Base-by-base conservation (phyloP, 2,888 invertebrate species). In the Syrphus vitripennis region DNA sequence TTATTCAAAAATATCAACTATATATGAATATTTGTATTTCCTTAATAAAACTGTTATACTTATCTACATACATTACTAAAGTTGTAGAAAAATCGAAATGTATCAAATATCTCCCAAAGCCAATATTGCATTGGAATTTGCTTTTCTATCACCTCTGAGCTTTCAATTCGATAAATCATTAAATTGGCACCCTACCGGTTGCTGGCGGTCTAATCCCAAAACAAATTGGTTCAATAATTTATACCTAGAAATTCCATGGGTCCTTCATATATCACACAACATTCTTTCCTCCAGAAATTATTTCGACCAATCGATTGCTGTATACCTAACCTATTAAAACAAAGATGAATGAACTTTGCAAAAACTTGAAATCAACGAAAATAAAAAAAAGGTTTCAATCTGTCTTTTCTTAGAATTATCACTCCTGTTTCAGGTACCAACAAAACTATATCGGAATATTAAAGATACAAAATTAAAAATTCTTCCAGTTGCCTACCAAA, bases 321-420 rank as follows among this genome's bases (percentile, higher is more conserved):
- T 14, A 6, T 10, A n/a, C n/a, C n/a, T n/a, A n/a, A n/a, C n/a
- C n/a, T 16, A 14, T 19, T 12, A 14, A 37, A 37, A 14, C 14
- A 31, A 31, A 48, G 45, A 48, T 65, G 65, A 65, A 65, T 65
- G 65, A 65, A 65, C 65, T 65, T 65, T 65, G 65, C 65, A 65
- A 48, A 65, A 65, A 63, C 45, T 31, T 7, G 2, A 10, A 59
- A 7, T 10, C 12, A 34, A 34, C 16, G 14, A 4, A 26, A 50
- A 10, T 0, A 45, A 29, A 42, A 45, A 65, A 65, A 65, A 45
- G 16, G 21, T n/a, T 3, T 50, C 34, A 21, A 31, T 19, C n/a
- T n/a, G n/a, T 48, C 31, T 14, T 26, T 65, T 65, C 31, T 3
- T 19, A 31, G 65, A 48, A 48, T 21, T 26, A 65, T 65, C 65